Evolutionary conservation across 2,113 vertebrate species (phyloP).

Genomic region (Narcine bancroftii): DNA sequence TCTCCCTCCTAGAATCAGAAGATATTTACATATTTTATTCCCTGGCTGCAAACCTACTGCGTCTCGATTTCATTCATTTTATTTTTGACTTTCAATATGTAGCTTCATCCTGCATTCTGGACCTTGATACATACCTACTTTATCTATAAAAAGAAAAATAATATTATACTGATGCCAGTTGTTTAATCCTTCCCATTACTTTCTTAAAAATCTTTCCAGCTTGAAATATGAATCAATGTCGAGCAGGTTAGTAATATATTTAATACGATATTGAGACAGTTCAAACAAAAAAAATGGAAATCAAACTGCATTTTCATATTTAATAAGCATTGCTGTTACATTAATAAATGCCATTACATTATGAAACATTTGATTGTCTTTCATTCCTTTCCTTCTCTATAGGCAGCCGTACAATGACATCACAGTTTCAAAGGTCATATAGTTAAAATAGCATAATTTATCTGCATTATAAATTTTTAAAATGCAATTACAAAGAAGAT

Average conservation of each 20-base stretch:
- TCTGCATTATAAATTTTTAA: constrained; percentile 38
- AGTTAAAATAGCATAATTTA: constrained; percentile 38
- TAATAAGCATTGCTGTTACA: constrained; percentile 26
- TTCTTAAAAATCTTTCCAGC: neutral
- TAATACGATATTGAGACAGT: constrained; percentile 29
- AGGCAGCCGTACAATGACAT: constrained; percentile 10
- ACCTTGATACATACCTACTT: too few relatives aligned
- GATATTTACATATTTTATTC: neutral
- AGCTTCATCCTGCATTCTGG: neutral
- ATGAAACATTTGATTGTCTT: constrained; percentile 10
- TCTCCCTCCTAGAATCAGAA: neutral
- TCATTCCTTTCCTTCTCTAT: constrained; percentile 11
- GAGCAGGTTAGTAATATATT: constrained; percentile 29
- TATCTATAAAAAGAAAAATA: neutral
- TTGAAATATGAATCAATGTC: neutral
- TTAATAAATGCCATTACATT: constrained; percentile 37
- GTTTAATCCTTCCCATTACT: constrained; percentile 3
- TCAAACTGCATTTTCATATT: constrained; percentile 32
- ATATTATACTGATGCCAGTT: neutral
- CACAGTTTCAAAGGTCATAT: constrained; percentile 37
- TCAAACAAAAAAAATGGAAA: constrained; percentile 32
- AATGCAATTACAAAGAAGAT: constrained; percentile 36
- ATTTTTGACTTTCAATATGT: neutral
- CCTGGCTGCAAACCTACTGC: too few relatives aligned
- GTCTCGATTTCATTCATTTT: neutral